Evolutionary conservation across 1,140 invertebrate genomes (phyloP), one percentile per base, ranked within the genome.

Genomic region (Sinella curviseta): DNA sequence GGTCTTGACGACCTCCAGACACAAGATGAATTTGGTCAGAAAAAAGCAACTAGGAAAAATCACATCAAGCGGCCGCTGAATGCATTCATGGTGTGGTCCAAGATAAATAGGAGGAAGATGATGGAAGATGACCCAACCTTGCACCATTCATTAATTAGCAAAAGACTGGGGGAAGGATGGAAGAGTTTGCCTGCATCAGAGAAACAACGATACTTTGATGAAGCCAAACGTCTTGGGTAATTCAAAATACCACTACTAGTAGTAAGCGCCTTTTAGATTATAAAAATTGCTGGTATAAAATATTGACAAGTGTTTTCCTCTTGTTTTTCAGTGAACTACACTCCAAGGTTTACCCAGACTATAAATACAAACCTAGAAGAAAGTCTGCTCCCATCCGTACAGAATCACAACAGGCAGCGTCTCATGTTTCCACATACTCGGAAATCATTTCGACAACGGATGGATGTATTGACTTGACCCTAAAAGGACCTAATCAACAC

Each of bases 151-250:
- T 95, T 97, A 87, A 97, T 97, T 80, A 96, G 94, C 28, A 97
- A 97, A 48, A 88, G 94, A 79, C 88, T 97, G 55, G 95, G 95
- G 0, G 92, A 36, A 26, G 39, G 39, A 14, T 48, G 39, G 39
- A 75, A 75, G 24, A 75, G 39, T 48, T 75, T 75, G 28, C 14
- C 74, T 24, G 93, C 91, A 55, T 95, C 97, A 85, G 91, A 91
- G 84, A 94, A 98, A 85, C 94, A 97, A 84, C 88, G 94, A 78
- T 97, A 97, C 1, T 99, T 99, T 88, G 99, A 99, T 83, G 97
- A 99, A 86, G 95, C 95, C 0, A 97, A 97, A 87, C 89, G 95
- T 87, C 89, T 97, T 81, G 81, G 81, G 81, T 82, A 78, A 36
- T 65, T 28, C 4, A 86, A 87, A n/a, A 88, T 33, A 17, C 60